Evolutionary conservation across 2,113 vertebrate genomes (phyloP).

Genomic region (Seriola rivoliana): DNA sequence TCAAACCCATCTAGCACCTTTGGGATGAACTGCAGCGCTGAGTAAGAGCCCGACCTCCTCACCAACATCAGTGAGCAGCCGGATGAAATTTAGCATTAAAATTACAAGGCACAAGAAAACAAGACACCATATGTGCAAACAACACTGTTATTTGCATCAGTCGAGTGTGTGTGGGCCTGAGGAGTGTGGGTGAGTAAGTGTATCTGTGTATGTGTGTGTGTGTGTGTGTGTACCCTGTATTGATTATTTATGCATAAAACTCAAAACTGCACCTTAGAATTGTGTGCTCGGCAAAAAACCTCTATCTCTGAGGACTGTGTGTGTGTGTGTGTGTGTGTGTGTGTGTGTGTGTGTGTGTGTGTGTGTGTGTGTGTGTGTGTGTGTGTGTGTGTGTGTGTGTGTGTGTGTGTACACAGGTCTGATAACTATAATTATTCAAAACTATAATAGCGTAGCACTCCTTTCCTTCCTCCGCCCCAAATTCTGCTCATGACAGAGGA

Average conservation of each 20-base stretch:
- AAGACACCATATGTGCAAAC: not conserved
- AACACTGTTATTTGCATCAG: not conserved
- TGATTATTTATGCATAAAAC: conserved; percentile 61
- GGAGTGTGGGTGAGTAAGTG: not conserved
- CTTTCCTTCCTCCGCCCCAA: not conserved
- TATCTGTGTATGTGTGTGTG: not conserved
- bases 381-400: conserved; percentile 7
- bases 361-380: conserved; percentile 45
- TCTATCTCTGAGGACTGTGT: conserved; percentile 29
- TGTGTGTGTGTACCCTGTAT: not conserved
- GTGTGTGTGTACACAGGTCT: conserved; percentile 9
- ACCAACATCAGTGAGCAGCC: not conserved
- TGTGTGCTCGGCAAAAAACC: conserved; percentile 33
- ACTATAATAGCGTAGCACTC: conserved; percentile 31
- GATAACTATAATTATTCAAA: conserved; percentile 59
- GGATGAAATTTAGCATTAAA: no score
- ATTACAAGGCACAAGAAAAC: not conserved
- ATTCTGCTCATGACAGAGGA: conserved; percentile 47
- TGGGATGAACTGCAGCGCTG: not conserved
- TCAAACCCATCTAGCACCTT: not conserved
- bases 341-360: conserved; percentile 43
- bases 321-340: conserved; percentile 30
- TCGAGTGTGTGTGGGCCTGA: not conserved
- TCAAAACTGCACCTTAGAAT: conserved; percentile 38
- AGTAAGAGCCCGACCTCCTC: not conserved